Conservation (phyloP, 1,140 invertebrate genomes). For the Drosophila ananassae region DNA sequence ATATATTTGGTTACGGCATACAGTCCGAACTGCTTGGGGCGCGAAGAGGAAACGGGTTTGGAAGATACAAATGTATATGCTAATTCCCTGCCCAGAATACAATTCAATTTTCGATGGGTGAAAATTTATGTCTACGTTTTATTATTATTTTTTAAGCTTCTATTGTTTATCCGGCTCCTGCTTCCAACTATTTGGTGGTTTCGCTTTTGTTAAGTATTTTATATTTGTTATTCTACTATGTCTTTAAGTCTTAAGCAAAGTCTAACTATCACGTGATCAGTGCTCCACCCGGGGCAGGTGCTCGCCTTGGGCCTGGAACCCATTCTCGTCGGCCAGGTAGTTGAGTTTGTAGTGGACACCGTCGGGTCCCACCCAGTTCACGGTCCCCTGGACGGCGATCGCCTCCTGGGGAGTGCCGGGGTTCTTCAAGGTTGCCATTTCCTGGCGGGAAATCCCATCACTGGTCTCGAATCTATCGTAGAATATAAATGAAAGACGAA, state of each 20-base stretch:
- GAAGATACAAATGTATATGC: slow-evolving; percentile 48
- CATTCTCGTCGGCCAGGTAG: slow-evolving; percentile 90
- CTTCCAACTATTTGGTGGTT: slow-evolving; percentile 28
- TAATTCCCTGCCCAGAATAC: slow-evolving; percentile 61
- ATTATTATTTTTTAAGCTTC: slow-evolving; percentile 33
- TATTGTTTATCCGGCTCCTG: slow-evolving; percentile 33
- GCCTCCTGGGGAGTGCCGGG: slow-evolving; percentile 83
- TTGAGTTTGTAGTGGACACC: slow-evolving; percentile 87
- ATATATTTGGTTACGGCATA: slow-evolving; percentile 54
- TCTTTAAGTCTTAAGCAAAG: slow-evolving; percentile 21
- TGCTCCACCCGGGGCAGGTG: slow-evolving; percentile 86
- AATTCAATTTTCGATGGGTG: slow-evolving; percentile 54
- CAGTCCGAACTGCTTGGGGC: slow-evolving; percentile 4
- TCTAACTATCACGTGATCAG: slow-evolving; percentile 59
- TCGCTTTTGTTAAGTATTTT: slow-evolving; percentile 19
- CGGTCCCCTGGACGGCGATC: slow-evolving; percentile 87
- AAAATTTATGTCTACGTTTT: slow-evolving; percentile 46
- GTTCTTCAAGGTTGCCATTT: slow-evolving; percentile 86
- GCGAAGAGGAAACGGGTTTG: slow-evolving; percentile 44
- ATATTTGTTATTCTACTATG: background rate
- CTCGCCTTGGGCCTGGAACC: slow-evolving; percentile 88
- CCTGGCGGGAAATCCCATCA: slow-evolving; percentile 87
- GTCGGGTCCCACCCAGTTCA: slow-evolving; percentile 88
- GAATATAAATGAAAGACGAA: background rate
- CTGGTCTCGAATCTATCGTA: slow-evolving; percentile 87